These are phyloP conservation scores for Merodon equestris DNA, from an alignment of 2,888 invertebrate genomes.

Conservation along the genomic window DNA sequence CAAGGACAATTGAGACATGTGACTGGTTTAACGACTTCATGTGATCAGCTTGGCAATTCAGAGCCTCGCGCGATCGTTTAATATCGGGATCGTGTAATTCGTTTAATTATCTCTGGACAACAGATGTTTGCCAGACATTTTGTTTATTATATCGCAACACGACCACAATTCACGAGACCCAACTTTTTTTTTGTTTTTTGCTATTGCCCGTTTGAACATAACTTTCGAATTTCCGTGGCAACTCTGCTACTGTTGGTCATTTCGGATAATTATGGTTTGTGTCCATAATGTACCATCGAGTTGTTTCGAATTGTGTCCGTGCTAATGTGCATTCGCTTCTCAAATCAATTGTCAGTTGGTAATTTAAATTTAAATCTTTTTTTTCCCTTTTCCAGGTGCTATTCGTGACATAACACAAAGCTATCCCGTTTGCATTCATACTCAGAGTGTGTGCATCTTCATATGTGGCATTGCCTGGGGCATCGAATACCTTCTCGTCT, in stretches of 20 bases:
- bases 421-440: slow-evolving; percentile 85
- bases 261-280: too few relatives aligned
- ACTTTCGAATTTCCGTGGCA: too few relatives aligned
- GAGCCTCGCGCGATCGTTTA: too few relatives aligned
- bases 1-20: slow-evolving; percentile 1
- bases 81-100: too few relatives aligned
- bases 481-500: slow-evolving; percentile 80
- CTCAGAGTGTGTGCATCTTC: slow-evolving; percentile 85
- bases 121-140: too few relatives aligned
- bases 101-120: too few relatives aligned
- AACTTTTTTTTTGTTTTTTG: too few relatives aligned
- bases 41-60: too few relatives aligned
- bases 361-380: slow-evolving; percentile 6
- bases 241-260: slow-evolving; percentile 2
- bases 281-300: neutral
- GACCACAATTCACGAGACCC: too few relatives aligned
- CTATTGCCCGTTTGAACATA: too few relatives aligned
- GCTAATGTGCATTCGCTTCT: neutral
- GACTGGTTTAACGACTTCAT: too few relatives aligned
- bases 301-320: slow-evolving; percentile 6
- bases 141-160: too few relatives aligned
- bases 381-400: slow-evolving; percentile 82
- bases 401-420: slow-evolving; percentile 85
- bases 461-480: slow-evolving; percentile 85
- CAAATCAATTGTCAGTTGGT: neutral